Base-by-base conservation (phyloP, 2,797 vertebrate genomes). In the Peromyscus eremicus region DNA sequence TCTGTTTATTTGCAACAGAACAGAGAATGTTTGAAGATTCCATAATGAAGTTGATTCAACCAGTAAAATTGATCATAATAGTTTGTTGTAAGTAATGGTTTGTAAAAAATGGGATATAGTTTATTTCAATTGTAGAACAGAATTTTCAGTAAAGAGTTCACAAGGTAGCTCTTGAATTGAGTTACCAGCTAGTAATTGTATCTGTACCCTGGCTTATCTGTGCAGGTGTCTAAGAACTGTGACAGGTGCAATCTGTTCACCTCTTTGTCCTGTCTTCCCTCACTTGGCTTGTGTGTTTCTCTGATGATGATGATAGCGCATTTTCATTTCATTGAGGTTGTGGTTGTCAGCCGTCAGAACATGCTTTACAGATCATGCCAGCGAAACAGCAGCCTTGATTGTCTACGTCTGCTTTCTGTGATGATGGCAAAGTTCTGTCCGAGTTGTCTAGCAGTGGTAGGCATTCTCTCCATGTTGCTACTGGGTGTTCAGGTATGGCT, bases 1-100 rank as follows among this genome's bases (percentile, higher is more conserved):
- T 96, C 91, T 80, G 49, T 96, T 5, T 60, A 57, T 93, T 88
- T 94, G 68, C 5, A 91, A 79, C n/a, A 93, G 66, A 79, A 75
- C 89, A 86, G 76, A 95, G n/a, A 83, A 71, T 92, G 43, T 83
- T 84, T 86, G 29, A 64, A 92, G 82, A 49, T 92, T 89, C 92
- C 43, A 87, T n/a, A 73, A 64, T 92, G 71, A 94, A 49, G 25
- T 89, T 96, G 27, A 70, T 73, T 77, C 77, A 70, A 27, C 40
- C 7, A 94, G 13, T 84, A 49, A 93, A 88, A 71, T 64, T 93
- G 32, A 92, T 57, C 89, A 17, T 73, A 71, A 49, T 71, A 66
- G 60, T 90, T 95, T 95, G 75, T 85, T 83, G 49, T 34, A 80
- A 71, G 68, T 43, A 73, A 73, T 81, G 64, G 34, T 71, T 52